These are phyloP conservation scores for Enteromius trimaculatus DNA, from an alignment of 2,797 vertebrate species.

Conservation along the genomic window DNA sequence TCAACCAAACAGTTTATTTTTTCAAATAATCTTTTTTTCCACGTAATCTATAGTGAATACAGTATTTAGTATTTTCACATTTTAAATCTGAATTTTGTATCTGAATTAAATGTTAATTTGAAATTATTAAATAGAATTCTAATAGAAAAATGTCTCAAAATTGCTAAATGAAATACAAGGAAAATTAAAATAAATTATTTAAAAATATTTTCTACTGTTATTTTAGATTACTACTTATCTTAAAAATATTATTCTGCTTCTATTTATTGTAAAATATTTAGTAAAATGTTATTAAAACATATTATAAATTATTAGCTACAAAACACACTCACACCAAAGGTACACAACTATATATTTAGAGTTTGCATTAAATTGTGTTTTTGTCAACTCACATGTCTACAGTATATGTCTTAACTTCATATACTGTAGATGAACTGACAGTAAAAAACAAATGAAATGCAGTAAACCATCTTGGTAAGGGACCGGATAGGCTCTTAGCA, in stretches of 20 bases:
- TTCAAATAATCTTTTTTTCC: not conserved
- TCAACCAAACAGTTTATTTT: conserved; percentile 35
- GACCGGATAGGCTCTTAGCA: not conserved
- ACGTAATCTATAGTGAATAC: not conserved
- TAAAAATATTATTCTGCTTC: not conserved
- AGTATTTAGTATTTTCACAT: not conserved
- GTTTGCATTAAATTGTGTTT: not conserved
- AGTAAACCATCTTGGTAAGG: not conserved
- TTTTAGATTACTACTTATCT: not conserved
- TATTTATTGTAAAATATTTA: not conserved
- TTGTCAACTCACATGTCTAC: not conserved
- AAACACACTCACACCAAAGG: not conserved
- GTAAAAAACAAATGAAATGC: not conserved
- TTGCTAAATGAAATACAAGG: not conserved
- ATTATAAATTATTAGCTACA: not conserved
- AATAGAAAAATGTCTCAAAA: not conserved
- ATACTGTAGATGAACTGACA: not conserved
- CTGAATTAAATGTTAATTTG: not conserved
- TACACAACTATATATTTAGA: not conserved
- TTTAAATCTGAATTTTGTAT: not conserved
- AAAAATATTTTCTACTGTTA: not conserved
- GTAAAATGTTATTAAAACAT: not conserved
- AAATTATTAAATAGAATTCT: not conserved
- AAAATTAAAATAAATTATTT: not conserved
- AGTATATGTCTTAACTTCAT: not conserved